A percentile compares a stretch with the other conserved stretches of the same genome.
These are phyloP conservation scores for Dynastes hyllus DNA, from an alignment of 2,888 invertebrate species.

Conservation along the genomic window DNA sequence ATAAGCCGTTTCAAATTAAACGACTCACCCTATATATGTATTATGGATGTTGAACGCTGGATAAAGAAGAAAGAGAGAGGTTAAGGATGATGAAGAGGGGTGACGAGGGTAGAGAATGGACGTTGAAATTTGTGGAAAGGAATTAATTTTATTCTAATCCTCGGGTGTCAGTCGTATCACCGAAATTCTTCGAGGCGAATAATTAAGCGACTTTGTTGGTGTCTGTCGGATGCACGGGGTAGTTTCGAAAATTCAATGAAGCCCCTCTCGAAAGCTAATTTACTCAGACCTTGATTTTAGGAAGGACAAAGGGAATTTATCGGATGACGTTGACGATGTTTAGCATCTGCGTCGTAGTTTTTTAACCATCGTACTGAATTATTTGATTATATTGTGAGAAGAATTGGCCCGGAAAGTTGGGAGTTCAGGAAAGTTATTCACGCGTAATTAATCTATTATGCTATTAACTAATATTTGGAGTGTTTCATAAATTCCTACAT, in stretches of 20 bases:
- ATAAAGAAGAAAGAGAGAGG: not conserved
- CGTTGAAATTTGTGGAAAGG: conserved; percentile 18
- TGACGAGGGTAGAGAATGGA: not conserved
- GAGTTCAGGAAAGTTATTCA: too few species aligned
- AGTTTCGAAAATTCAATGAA: not conserved
- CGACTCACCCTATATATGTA: not conserved
- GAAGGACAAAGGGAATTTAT: not conserved
- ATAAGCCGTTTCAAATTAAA: too few species aligned
- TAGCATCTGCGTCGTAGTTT: not conserved
- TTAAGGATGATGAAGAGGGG: not conserved
- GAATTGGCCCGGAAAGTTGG: too few species aligned
- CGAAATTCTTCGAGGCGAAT: conserved; percentile 17
- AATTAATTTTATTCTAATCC: conserved; percentile 27
- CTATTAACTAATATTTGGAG: too few species aligned
- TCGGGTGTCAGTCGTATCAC: not conserved
- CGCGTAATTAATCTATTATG: too few species aligned
- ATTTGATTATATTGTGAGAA: too few species aligned
- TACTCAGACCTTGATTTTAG: not conserved
- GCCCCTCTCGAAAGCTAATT: conserved; percentile 13
- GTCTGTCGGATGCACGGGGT: not conserved
- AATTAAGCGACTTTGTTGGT: conserved; percentile 30
- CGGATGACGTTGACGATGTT: not conserved
- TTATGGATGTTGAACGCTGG: not conserved
- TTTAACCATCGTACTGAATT: too few species aligned
- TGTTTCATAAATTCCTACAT: too few species aligned